Conservation (phyloP, 2,888 invertebrate genomes). For the Melanchra persicariae region DNA sequence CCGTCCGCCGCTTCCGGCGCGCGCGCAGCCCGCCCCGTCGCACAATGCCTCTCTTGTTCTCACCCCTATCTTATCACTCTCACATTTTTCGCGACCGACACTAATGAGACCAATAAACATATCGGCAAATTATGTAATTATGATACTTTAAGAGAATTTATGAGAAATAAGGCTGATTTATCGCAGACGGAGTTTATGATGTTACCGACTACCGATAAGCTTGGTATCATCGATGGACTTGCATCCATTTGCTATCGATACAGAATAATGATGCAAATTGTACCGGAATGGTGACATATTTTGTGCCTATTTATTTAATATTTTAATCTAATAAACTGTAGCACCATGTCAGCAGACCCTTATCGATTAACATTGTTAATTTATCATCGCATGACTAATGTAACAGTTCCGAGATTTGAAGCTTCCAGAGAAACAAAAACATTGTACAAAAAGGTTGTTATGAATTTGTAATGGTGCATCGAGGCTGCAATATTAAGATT, state of each 20-base stretch:
- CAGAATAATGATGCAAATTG: slow-evolving; percentile 1
- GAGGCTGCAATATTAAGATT: slow-evolving; percentile 87
- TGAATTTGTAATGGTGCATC: slow-evolving; percentile 88
- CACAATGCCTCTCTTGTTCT: slow-evolving; percentile 84
- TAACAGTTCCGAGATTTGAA: slow-evolving; percentile 70
- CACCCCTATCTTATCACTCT: slow-evolving; percentile 87
- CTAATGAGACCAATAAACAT: slow-evolving; percentile 85
- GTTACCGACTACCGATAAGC: slow-evolving; percentile 62
- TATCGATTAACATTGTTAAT: slow-evolving; percentile 49
- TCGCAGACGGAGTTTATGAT: slow-evolving; percentile 65
- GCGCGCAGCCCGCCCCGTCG: slow-evolving; percentile 60
- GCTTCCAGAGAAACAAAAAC: slow-evolving; percentile 74
- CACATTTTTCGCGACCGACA: slow-evolving; percentile 86
- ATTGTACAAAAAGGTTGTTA: slow-evolving; percentile 79
- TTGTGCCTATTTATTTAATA: not conserved
- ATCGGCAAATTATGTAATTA: slow-evolving; percentile 81
- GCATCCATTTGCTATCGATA: slow-evolving; percentile 32
- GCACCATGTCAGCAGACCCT: slow-evolving; percentile 22
- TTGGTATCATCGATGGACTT: slow-evolving; percentile 38
- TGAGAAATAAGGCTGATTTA: slow-evolving; percentile 71
- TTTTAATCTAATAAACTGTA: slow-evolving; percentile 15
- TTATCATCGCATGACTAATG: slow-evolving; percentile 63
- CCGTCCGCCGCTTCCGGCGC: slow-evolving; percentile 75
- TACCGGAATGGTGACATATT: slow-evolving; percentile 1
- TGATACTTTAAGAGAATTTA: slow-evolving; percentile 74